Evolutionary conservation across 2,113 vertebrate genomes (phyloP).

Genomic region (Pseudonaja textilis): DNA sequence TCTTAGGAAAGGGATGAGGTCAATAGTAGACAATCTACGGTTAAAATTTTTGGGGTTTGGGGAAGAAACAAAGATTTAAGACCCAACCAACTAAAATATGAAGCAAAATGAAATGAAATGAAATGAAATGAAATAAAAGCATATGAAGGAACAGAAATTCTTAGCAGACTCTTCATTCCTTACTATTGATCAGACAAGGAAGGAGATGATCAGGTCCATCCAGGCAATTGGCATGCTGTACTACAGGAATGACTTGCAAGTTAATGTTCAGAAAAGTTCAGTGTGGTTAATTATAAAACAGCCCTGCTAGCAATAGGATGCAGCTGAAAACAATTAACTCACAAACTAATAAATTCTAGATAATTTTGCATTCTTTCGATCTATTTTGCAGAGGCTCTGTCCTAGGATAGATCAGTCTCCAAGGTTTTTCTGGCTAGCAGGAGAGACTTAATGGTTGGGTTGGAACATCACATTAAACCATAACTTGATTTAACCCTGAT

Average conservation of each 20-base stretch:
- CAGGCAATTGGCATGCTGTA: not conserved
- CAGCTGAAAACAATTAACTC: slow-evolving; percentile 40
- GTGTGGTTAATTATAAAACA: slow-evolving; percentile 40
- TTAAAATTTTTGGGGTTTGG: too few species aligned
- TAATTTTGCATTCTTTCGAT: slow-evolving; percentile 13
- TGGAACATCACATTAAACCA: not conserved
- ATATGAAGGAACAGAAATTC: not conserved
- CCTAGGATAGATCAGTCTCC: not conserved
- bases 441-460: not conserved
- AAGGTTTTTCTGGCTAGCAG: not conserved
- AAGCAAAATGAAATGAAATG: not conserved
- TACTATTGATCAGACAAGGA: not conserved
- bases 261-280: slow-evolving; percentile 33
- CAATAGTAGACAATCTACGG: too few species aligned
- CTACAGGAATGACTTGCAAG: slow-evolving; percentile 21
- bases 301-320: slow-evolving; percentile 9
- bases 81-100: not conserved
- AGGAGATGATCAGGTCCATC: not conserved
- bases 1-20: too few species aligned
- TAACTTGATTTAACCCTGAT: not conserved
- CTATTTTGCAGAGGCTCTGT: not conserved
- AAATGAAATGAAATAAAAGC: too few species aligned
- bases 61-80: not conserved
- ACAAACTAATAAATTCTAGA: slow-evolving; percentile 28
- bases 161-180: not conserved